Conservation (phyloP, 2,888 invertebrate species). For the Sisyra terminalis region DNA sequence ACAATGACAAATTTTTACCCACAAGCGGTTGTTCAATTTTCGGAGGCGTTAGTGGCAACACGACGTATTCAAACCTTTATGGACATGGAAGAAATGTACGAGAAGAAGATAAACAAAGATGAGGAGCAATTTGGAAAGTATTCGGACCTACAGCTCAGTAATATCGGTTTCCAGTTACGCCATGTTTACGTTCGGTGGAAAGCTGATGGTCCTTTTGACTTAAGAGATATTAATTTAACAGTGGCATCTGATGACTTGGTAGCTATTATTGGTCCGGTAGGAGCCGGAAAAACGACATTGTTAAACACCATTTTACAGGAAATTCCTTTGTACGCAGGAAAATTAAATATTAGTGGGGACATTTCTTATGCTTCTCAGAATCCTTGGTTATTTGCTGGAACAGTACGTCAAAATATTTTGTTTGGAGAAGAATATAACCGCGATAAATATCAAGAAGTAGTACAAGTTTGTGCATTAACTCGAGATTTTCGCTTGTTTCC, state of each 20-base stretch:
- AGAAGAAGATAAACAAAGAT: no score
- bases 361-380: conserved; percentile 42
- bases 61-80: conserved; percentile 21
- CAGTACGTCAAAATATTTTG: conserved; percentile 59
- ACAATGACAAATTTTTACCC: conserved; percentile 43
- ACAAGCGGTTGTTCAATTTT: conserved; percentile 35
- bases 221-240: conserved; percentile 28
- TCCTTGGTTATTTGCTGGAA: conserved; percentile 41
- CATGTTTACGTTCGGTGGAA: conserved; percentile 15
- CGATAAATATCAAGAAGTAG: conserved; percentile 34
- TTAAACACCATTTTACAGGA: conserved; percentile 29
- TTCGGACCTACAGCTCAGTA: no score
- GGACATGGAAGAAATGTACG: conserved; percentile 17
- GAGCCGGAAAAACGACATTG: conserved; percentile 41
- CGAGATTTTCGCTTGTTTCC: conserved; percentile 60
- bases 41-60: conserved; percentile 41
- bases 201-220: conserved; percentile 20
- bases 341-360: conserved; percentile 27
- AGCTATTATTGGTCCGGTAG: conserved; percentile 48
- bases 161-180: conserved; percentile 14
- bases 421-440: conserved; percentile 48
- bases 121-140: no score
- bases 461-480: conserved; percentile 43
- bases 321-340: conserved; percentile 26
- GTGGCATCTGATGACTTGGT: conserved; percentile 27